Base-by-base conservation (phyloP, 2,888 invertebrate species). In the Norana najaformis region DNA sequence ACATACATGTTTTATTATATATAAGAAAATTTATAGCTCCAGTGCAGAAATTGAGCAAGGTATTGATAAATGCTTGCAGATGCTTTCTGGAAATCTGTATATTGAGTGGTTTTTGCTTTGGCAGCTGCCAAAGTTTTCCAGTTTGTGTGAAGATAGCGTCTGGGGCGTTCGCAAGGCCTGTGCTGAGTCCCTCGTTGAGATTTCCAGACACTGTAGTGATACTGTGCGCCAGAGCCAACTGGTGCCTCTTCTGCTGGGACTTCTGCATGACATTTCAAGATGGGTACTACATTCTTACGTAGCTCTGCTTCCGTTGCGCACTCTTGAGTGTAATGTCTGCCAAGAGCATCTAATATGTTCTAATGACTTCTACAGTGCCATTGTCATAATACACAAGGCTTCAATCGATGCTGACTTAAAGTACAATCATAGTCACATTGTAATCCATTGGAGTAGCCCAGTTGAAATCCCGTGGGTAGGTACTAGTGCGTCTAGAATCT, bases 161-260 rank as follows among this genome's bases (percentile, higher is more conserved):
- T 90, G 90, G 90, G 82, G 85, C 18, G 90, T 90, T n/a, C 83
- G 90, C 20, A 90, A 89, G 53, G 90, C 90, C 36, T 89, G 83
- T 83, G 83, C 89, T 13, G 88, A 82, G 39, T 90, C 89, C 37
- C 89, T 90, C 85, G n/a, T 88, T 89, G 85, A 41, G 34, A 37
- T 90, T 89, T 39, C 90, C 89, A 38, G 89, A 53, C 18, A 47
- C 85, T 37, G 88, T 39, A 83, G 35, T 83, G 18, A 89, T 88
- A 16, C 34, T 90, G 82, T 35, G 36, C 41, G 39, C 23, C 47
- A 83, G 83, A n/a, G 20, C 20, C 41, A 89, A 85, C 38, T 90
- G 89, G 90, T 69, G 23, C n/a, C 38, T 37, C 37, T 82, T 36
- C 37, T 38, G 41, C 47, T 47, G 41, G 85, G 90, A 39, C 39